A percentile compares a stretch with the other conserved stretches of the same genome.
These are phyloP conservation scores for Alviniconcha strummeri DNA, from an alignment of 2,888 invertebrate genomes.

Conservation along the genomic window DNA sequence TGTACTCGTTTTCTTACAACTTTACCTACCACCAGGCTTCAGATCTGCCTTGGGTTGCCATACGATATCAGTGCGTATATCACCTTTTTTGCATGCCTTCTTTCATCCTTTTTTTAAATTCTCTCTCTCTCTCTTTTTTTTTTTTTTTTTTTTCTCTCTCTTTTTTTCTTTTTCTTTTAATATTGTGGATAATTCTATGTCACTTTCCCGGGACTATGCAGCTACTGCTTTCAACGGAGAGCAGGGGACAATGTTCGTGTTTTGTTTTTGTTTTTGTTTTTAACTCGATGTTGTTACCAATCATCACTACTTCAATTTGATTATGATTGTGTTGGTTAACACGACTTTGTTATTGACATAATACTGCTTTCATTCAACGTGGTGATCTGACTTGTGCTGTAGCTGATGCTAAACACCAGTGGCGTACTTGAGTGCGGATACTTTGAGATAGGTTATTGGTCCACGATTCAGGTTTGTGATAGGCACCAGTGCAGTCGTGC, in stretches of 20 bases:
- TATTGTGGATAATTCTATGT: not conserved
- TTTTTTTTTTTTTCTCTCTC: not conserved
- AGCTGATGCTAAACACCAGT: no score
- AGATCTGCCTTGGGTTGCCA: constrained; percentile 27
- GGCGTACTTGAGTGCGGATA: no score
- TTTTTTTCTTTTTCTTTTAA: not conserved
- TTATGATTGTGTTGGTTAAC: no score
- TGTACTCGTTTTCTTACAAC: constrained; percentile 6
- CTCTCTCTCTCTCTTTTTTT: not conserved
- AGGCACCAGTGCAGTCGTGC: no score
- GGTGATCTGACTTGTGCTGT: no score
- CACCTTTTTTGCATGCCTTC: constrained; percentile 19
- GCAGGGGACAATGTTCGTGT: not conserved
- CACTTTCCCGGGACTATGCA: constrained; percentile 18
- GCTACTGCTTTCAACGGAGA: constrained; percentile 13
- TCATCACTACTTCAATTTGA: no score
- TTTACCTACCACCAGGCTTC: not conserved
- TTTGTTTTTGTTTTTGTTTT: no score
- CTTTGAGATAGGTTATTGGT: no score
- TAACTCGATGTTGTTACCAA: no score
- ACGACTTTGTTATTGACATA: no score
- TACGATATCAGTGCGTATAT: not conserved
- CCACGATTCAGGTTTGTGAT: no score
- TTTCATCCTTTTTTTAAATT: not conserved
- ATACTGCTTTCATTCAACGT: no score